Conservation (phyloP, 2,797 vertebrate species). For the Agapornis canus region DNA sequence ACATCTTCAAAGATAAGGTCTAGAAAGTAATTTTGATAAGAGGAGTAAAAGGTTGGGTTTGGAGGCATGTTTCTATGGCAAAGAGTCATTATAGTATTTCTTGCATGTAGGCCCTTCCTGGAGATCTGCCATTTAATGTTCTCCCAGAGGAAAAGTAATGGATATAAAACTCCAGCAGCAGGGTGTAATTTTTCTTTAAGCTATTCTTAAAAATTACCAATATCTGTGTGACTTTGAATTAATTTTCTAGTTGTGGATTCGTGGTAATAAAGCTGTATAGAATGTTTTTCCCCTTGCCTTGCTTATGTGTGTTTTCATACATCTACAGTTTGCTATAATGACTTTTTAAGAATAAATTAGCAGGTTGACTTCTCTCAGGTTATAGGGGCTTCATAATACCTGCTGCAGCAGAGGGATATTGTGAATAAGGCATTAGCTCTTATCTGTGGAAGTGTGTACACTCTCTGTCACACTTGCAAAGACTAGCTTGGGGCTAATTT, state of each 20-base stretch:
- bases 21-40: not conserved
- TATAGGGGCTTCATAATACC: not conserved
- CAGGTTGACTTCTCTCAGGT: not conserved
- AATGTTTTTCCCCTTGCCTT: not conserved
- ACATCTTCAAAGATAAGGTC: not conserved
- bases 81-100: not conserved
- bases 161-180: not conserved
- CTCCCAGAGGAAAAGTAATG: not conserved
- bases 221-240: not conserved
- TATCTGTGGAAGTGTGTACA: not conserved
- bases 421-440: not conserved
- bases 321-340: not conserved
- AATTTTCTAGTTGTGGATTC: not conserved
- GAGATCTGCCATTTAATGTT: not conserved
- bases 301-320: not conserved
- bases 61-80: not conserved
- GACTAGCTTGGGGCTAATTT: conserved; percentile 50
- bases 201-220: not conserved
- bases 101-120: not conserved
- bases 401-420: not conserved
- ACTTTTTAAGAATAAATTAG: not conserved
- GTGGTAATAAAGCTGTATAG: not conserved
- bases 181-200: not conserved
- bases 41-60: not conserved
- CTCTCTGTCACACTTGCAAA: conserved; percentile 1